phyloP scores from a whole-genome alignment of 1,140 invertebrate species.

The Stratiolaelaps scimitus region DNA sequence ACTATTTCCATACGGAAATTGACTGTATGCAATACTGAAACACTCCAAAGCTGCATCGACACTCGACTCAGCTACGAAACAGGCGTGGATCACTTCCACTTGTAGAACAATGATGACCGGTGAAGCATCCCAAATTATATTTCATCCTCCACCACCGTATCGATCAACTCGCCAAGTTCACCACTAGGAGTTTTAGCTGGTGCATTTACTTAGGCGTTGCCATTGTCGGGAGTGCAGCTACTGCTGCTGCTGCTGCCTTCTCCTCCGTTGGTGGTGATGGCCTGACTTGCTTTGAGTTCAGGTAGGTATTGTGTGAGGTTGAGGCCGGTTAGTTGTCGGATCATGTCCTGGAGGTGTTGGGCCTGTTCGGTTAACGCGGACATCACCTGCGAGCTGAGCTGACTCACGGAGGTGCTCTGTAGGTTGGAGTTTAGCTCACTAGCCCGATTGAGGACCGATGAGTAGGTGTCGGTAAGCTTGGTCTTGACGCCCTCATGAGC shows the following conservation, averaged over 20 bases:
- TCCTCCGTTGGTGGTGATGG: not conserved
- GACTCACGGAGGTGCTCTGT: not conserved
- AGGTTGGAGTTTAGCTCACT: not conserved
- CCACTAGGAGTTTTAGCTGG: too few relatives aligned
- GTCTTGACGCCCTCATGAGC: not conserved
- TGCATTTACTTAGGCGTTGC: too few relatives aligned
- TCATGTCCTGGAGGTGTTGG: constrained; percentile 3
- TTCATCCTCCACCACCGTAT: too few relatives aligned
- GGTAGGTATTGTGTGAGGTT: constrained; percentile 8
- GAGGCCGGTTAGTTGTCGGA: constrained; percentile 17
- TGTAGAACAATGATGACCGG: too few relatives aligned
- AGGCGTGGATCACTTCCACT: too few relatives aligned
- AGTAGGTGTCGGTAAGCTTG: not conserved
- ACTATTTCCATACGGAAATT: too few relatives aligned
- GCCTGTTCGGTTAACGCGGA: not conserved
- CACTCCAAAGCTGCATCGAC: too few relatives aligned
- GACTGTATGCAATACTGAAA: too few relatives aligned
- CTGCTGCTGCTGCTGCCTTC: not conserved
- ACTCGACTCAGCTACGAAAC: too few relatives aligned
- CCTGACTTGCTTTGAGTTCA: not conserved
- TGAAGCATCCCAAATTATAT: too few relatives aligned
- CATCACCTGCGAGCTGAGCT: not conserved
- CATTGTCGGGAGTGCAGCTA: too few relatives aligned
- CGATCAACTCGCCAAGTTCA: too few relatives aligned
- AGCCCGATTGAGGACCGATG: constrained; percentile 10